These are phyloP conservation scores for Drosophila nr. fundita DNA, from an alignment of 2,888 invertebrate species.

Conservation along the genomic window DNA sequence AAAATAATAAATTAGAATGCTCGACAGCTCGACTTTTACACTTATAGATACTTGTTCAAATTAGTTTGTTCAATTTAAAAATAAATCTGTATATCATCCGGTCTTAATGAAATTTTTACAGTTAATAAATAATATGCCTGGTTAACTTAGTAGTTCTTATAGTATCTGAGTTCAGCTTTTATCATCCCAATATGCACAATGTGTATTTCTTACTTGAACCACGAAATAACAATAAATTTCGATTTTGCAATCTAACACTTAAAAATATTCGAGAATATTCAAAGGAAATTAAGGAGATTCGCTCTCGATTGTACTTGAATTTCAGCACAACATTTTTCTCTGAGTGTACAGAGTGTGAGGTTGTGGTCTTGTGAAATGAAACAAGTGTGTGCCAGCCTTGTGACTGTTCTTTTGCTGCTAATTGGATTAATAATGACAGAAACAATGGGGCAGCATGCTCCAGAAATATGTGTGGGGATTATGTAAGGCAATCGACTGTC, in stretches of 20 bases:
- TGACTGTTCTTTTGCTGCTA: conserved; percentile 66
- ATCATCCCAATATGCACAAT: neutral
- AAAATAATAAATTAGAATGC: neutral
- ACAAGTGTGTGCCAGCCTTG: conserved; percentile 24
- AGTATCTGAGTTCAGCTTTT: neutral
- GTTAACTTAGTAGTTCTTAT: neutral
- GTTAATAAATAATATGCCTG: no score
- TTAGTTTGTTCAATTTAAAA: neutral
- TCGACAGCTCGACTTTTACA: neutral
- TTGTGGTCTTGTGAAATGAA: conserved; percentile 43
- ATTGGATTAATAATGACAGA: conserved; percentile 77
- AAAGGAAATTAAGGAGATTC: neutral
- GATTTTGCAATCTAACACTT: neutral
- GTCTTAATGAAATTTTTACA: no score
- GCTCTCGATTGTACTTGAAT: neutral
- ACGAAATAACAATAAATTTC: neutral
- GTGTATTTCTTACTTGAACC: no score
- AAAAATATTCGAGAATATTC: neutral
- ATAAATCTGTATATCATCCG: neutral
- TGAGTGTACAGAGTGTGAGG: neutral
- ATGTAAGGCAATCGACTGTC: conserved; percentile 61
- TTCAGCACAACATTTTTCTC: neutral
- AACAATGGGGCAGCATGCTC: conserved; percentile 62
- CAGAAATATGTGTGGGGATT: conserved; percentile 54
- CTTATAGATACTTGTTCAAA: neutral